Evolutionary conservation across 2,888 invertebrate species (phyloP).

Genomic region (Drosophila testacea): DNA sequence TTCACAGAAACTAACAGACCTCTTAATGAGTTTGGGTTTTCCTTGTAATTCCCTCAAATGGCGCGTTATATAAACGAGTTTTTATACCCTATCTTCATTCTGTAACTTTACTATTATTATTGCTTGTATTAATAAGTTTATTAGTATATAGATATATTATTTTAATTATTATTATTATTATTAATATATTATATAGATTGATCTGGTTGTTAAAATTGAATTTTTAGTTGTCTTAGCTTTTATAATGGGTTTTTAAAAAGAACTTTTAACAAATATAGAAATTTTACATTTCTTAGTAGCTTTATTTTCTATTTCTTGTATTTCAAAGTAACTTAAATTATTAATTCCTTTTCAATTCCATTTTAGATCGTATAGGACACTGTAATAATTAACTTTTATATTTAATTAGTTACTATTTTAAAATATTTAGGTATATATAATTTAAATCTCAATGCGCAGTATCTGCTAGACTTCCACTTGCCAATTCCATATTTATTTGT

Average conservation of each 20-base stretch:
- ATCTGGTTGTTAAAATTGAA: no score
- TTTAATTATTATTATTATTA: no score
- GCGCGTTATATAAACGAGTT: neutral
- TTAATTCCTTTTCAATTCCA: no score
- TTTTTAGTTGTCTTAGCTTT: no score
- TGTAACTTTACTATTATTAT: neutral
- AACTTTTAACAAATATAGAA: no score
- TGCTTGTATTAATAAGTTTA: neutral
- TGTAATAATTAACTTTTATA: no score
- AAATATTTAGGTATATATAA: neutral
- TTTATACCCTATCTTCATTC: neutral
- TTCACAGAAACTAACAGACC: constrained; percentile 32
- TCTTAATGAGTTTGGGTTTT: constrained; percentile 38
- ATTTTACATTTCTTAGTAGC: no score
- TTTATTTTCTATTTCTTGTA: no score
- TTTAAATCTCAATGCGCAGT: neutral
- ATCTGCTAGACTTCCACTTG: neutral
- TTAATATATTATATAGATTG: neutral
- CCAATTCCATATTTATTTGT: neutral
- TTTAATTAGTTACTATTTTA: no score
- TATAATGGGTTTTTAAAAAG: no score
- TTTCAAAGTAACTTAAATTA: no score
- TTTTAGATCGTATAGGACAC: no score
- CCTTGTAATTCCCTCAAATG: neutral
- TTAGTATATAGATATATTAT: neutral